Conservation (phyloP, 1,140 invertebrate genomes). For the Matsumurasca onukii region DNA sequence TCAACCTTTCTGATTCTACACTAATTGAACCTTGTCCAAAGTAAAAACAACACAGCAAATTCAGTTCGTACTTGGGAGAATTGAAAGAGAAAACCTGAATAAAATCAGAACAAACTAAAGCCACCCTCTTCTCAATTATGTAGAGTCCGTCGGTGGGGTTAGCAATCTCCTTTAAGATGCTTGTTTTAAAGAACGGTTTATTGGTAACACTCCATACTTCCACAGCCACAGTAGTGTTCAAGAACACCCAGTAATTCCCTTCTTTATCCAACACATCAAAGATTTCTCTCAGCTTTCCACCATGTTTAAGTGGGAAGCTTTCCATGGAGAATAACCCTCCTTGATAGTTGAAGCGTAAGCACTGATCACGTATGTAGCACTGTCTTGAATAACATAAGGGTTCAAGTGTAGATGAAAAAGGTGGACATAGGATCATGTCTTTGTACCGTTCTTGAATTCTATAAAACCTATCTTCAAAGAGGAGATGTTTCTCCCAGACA, state of each 20-base stretch:
- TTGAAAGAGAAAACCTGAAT: slow-evolving; percentile 10
- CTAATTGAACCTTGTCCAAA: not conserved
- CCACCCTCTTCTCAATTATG: not conserved
- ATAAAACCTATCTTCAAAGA: not conserved
- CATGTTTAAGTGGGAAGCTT: not conserved
- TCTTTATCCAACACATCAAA: slow-evolving; percentile 7
- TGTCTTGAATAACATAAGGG: not conserved
- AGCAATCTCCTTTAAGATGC: not conserved
- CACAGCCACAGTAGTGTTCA: not conserved
- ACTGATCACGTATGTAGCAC: slow-evolving; percentile 8
- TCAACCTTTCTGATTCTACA: not conserved
- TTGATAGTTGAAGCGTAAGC: not conserved
- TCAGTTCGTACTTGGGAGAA: not conserved
- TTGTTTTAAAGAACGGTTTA: not conserved
- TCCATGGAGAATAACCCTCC: not conserved
- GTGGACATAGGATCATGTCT: slow-evolving; percentile 11
- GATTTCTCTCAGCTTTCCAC: not conserved
- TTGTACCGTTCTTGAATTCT: slow-evolving; percentile 15
- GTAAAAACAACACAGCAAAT: not conserved
- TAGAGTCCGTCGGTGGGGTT: not conserved
- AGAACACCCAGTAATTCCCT: slow-evolving; percentile 9
- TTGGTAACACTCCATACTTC: slow-evolving; percentile 16
- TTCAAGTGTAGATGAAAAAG: not conserved
- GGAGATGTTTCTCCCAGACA: not conserved
- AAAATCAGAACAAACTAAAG: not conserved